Conservation (phyloP, 2,888 invertebrate species). For the Mamestra brassicae region DNA sequence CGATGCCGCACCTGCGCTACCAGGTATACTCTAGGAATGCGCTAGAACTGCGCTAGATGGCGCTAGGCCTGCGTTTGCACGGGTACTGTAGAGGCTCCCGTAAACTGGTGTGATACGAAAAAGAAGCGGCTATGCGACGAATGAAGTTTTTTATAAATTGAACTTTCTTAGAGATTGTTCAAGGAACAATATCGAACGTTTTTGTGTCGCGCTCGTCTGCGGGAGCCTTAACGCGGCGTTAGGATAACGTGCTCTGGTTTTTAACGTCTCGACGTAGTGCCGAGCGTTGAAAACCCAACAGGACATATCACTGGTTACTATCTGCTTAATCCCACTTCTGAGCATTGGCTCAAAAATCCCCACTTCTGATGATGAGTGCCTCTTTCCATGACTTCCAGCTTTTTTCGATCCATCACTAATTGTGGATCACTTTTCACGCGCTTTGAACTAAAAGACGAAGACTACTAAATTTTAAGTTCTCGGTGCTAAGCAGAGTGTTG, state of each 20-base stretch:
- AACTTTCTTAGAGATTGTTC: not conserved
- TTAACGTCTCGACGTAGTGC: not conserved
- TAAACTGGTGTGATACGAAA: not conserved
- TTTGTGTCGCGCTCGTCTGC: not conserved
- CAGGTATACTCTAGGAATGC: slow-evolving; percentile 75
- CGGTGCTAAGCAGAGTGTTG: not conserved
- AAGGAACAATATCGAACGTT: not conserved
- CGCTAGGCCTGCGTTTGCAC: not conserved
- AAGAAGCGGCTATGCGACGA: not conserved
- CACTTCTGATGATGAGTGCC: not conserved
- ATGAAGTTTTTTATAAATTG: not conserved
- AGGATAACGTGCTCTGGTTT: not conserved
- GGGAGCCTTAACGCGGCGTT: not conserved
- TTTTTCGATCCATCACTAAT: too few relatives aligned
- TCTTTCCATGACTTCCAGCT: not conserved
- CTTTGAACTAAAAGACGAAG: not conserved
- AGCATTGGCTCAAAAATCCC: too few relatives aligned
- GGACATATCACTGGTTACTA: not conserved
- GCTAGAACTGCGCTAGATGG: slow-evolving; percentile 18
- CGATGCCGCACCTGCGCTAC: slow-evolving; percentile 82
- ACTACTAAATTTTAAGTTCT: not conserved
- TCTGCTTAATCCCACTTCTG: not conserved
- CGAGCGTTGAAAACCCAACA: not conserved
- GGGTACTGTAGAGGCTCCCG: not conserved
- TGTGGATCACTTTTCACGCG: not conserved